phyloP scores from a whole-genome alignment of 2,113 vertebrate species.

The Tympanuchus pallidicinctus region DNA sequence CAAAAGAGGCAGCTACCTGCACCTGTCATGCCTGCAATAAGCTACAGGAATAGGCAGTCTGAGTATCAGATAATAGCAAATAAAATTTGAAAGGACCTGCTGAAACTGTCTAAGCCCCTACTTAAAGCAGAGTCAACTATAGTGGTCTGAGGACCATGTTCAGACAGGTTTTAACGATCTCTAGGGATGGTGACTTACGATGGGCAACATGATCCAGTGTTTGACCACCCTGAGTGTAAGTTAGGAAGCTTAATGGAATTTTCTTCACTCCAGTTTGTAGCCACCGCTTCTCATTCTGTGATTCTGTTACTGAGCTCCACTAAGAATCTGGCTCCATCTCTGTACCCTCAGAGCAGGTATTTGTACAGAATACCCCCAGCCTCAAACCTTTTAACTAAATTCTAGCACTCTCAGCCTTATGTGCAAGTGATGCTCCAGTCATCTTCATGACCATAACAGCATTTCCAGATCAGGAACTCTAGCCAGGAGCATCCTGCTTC shows the following conservation, averaged over 20 bases:
- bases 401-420: not conserved
- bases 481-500: not conserved
- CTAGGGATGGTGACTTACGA: not conserved
- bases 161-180: not conserved
- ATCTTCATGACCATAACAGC: not conserved
- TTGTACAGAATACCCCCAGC: accelerated
- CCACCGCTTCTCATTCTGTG: not conserved
- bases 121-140: not conserved
- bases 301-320: not conserved
- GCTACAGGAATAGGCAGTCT: not conserved
- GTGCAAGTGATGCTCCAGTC: not conserved
- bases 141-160: accelerated
- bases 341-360: not conserved
- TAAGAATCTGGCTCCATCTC: not conserved
- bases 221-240: not conserved
- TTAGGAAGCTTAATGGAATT: not conserved
- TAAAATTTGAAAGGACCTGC: not conserved
- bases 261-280: not conserved
- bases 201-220: not conserved
- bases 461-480: not conserved
- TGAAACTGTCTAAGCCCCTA: not conserved
- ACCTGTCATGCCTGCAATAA: not conserved
- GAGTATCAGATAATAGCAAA: not conserved
- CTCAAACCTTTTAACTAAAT: not conserved
- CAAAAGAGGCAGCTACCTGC: not conserved